Percentiles rank a stretch among this genome's conserved stretches.
Evolutionary conservation across 2,888 invertebrate species (phyloP).

Genomic region (Synergus umbraculus): DNA sequence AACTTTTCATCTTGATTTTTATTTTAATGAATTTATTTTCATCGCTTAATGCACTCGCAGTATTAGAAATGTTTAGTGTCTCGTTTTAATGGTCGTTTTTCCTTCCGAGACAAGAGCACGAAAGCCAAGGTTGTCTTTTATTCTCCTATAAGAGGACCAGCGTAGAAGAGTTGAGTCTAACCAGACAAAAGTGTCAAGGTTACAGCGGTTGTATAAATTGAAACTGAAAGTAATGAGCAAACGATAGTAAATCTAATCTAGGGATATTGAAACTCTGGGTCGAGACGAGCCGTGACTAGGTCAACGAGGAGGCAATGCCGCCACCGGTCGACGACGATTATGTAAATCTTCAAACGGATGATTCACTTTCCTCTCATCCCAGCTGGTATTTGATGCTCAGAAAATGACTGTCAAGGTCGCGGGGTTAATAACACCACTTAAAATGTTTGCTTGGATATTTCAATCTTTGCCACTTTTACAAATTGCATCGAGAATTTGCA

Average conservation of each 20-base stretch:
- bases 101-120: not conserved
- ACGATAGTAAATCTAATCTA: not conserved
- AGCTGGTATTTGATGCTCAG: not conserved
- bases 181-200: not conserved
- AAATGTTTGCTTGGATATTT: not conserved
- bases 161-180: not conserved
- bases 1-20: not conserved
- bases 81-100: not conserved
- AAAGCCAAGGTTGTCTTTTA: not conserved
- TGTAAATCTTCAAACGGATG: constrained; percentile 32
- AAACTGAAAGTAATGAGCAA: not conserved
- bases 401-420: constrained; percentile 20
- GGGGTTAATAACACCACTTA: not conserved
- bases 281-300: constrained; percentile 18
- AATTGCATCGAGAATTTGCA: not conserved
- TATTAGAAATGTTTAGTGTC: not conserved
- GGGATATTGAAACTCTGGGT: constrained; percentile 24
- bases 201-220: not conserved
- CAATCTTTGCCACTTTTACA: not conserved
- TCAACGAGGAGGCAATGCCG: not conserved
- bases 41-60: not conserved
- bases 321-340: constrained; percentile 13
- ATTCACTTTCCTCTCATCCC: constrained; percentile 5
- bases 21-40: not conserved
- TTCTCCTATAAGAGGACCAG: not conserved